These are phyloP conservation scores for Tryphoninae sp. DNA, from an alignment of 2,888 invertebrate genomes.

Conservation along the genomic window DNA sequence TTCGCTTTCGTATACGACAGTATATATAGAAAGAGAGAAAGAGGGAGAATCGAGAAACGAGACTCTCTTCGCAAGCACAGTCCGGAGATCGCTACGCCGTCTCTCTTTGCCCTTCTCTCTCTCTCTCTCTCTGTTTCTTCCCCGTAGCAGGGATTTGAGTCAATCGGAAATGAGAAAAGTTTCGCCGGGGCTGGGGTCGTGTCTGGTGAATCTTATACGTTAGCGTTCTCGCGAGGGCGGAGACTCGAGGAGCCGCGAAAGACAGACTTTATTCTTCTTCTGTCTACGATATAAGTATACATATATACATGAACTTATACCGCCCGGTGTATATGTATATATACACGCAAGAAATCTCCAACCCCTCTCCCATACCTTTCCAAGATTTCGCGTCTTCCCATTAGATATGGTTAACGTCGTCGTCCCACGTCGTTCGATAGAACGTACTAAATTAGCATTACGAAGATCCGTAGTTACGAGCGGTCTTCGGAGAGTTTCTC, in stretches of 20 bases:
- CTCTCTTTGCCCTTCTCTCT: slow-evolving; percentile 37
- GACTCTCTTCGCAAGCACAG: slow-evolving; percentile 47
- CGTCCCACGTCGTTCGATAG: slow-evolving; percentile 67
- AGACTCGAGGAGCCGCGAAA: slow-evolving; percentile 43
- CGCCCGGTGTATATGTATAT: background rate
- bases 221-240: slow-evolving; percentile 43
- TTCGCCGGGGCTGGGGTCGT: slow-evolving; percentile 62
- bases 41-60: slow-evolving; percentile 48
- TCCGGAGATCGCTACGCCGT: slow-evolving; percentile 56
- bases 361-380: slow-evolving; percentile 66
- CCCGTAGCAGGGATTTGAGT: slow-evolving; percentile 64
- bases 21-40: slow-evolving; percentile 7
- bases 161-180: slow-evolving; percentile 78
- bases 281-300: slow-evolving; percentile 5
- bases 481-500: slow-evolving; percentile 49
- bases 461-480: slow-evolving; percentile 77
- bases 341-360: slow-evolving; percentile 23
- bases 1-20: slow-evolving; percentile 30
- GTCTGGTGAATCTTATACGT: slow-evolving; percentile 65
- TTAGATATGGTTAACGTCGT: slow-evolving; percentile 76
- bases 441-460: slow-evolving; percentile 78
- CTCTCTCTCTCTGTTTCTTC: background rate
- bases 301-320: background rate
- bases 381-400: slow-evolving; percentile 65
- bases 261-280: slow-evolving; percentile 49